Evolutionary conservation across 1,140 invertebrate species (phyloP), one percentile per base, ranked within the genome.

Genomic region (Tribolium castaneum): DNA sequence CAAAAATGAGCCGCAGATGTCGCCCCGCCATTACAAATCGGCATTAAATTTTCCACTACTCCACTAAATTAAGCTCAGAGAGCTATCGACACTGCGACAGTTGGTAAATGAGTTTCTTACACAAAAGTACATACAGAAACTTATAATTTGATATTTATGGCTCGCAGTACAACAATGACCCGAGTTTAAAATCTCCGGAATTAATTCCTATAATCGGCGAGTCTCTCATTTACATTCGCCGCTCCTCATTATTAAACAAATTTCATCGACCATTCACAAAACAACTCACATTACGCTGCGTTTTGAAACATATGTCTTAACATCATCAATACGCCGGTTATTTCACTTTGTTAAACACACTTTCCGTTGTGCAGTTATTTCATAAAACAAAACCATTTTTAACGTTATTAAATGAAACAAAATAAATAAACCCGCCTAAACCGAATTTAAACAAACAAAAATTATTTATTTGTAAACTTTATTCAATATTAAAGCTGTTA

Each of bases 61-160:
- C n/a, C 39, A 45, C 39, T 45, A 39, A 39, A 39, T 39, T 39
- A 39, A 39, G 35, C 35, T 39, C 6, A 25, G 25, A 4, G 5
- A 45, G 39, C 39, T 45, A 45, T 45, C 39, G 39, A 45, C 22
- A 59, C 5, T 22, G 19, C 54, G 22, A 59, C 54, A 59, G 54
- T 59, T 59, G 54, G 54, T 25, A 59, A 59, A 59, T 59, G 54
- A 25, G 54, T n/a, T 59, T 25, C 54, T 45, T 45, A 45, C 39
- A 45, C 39, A 45, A 45, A 45, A 45, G 39, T 45, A 45, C 39
- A 45, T 45, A 45, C 9, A 45, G 39, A 45, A 45, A 45, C 39
- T 45, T 45, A 45, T 45, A 45, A 45, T 45, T 45, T 45, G 39
- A 45, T 45, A 45, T 45, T 45, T 45, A 45, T 45, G 39, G n/a